Evolutionary conservation across 2,797 vertebrate genomes (phyloP).

Genomic region (Otolemur crassicaudatus): DNA sequence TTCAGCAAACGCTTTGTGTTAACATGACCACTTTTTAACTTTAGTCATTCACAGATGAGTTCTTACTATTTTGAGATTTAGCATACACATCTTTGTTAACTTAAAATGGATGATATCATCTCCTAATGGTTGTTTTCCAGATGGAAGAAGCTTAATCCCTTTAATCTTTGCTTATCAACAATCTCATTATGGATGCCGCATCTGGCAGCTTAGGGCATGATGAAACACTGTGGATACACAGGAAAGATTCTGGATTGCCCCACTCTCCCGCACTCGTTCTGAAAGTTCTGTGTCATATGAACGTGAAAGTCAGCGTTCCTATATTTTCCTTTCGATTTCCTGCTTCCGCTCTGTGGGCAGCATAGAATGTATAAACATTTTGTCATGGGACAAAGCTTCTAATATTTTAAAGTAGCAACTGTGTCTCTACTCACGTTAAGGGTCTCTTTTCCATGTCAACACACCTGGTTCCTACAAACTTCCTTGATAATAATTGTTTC

Average conservation of each 20-base stretch:
- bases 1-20: not conserved
- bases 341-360: not conserved
- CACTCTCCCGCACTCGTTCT: not conserved
- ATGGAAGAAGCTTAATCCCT: not conserved
- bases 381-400: not conserved
- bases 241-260: not conserved
- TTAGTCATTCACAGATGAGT: not conserved
- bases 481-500: conserved; percentile 17
- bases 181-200: not conserved
- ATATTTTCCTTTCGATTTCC: not conserved
- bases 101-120: not conserved
- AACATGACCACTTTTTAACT: not conserved
- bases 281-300: not conserved
- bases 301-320: not conserved
- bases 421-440: not conserved
- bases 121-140: conserved; percentile 15
- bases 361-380: not conserved
- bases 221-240: not conserved
- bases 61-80: conserved; percentile 24
- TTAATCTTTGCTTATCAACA: not conserved
- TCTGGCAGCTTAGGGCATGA: not conserved
- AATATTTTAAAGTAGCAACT: conserved; percentile 1
- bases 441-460: not conserved
- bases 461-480: not conserved
- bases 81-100: not conserved